Percentiles rank a stretch among this genome's conserved stretches.
Evolutionary conservation across 1,140 invertebrate species (phyloP).

Genomic region (Papilio glaucus): DNA sequence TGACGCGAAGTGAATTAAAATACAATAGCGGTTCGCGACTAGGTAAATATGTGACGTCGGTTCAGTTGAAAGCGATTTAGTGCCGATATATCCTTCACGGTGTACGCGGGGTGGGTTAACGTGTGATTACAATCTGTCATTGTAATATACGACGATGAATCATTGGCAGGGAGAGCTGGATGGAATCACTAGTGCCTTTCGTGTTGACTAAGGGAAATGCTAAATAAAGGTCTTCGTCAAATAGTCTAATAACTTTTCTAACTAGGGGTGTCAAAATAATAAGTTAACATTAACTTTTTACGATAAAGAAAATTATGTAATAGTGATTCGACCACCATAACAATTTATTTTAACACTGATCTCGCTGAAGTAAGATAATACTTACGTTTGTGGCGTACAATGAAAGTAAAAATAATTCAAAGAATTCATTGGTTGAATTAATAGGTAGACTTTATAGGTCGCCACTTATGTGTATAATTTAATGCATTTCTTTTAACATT

Average conservation of each 20-base stretch:
- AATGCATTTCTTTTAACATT: too few relatives aligned
- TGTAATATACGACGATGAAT: constrained; percentile 38
- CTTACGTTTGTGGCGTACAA: too few relatives aligned
- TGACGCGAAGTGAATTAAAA: constrained; percentile 68
- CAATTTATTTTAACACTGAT: too few relatives aligned
- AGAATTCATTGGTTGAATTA: too few relatives aligned
- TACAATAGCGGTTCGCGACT: constrained; percentile 65
- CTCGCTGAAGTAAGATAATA: too few relatives aligned
- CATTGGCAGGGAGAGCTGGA: constrained; percentile 29
- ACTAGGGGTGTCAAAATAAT: background rate
- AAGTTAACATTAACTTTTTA: too few relatives aligned
- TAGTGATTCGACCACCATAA: too few relatives aligned
- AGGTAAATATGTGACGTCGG: constrained; percentile 67
- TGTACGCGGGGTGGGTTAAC: constrained; percentile 51
- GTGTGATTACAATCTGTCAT: constrained; percentile 27
- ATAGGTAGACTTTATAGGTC: too few relatives aligned
- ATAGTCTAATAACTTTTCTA: background rate
- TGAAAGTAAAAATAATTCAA: too few relatives aligned
- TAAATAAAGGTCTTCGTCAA: constrained; percentile 1
- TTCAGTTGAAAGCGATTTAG: constrained; percentile 65
- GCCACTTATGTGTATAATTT: too few relatives aligned
- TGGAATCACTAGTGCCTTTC: constrained; percentile 12
- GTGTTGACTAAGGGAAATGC: constrained; percentile 3
- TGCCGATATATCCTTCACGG: constrained; percentile 65
- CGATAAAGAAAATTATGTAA: too few relatives aligned